A percentile compares a stretch with the other conserved stretches of the same genome.
These are phyloP conservation scores for Cyanocitta stelleri DNA, from an alignment of 2,113 vertebrate species.

Conservation along the genomic window DNA sequence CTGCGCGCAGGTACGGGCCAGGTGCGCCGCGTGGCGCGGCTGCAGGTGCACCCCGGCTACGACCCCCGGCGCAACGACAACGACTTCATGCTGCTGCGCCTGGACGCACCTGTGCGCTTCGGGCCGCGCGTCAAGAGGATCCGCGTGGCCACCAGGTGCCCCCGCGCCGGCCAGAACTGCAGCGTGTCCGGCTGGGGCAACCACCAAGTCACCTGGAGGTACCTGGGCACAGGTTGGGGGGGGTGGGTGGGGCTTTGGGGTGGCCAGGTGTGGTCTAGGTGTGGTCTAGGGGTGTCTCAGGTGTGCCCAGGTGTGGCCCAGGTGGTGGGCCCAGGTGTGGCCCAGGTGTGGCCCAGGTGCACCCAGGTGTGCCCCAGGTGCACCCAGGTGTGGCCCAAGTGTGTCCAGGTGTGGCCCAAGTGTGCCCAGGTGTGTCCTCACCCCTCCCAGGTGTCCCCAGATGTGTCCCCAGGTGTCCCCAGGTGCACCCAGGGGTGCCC, in stretches of 20 bases:
- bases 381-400: no score
- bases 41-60: background rate
- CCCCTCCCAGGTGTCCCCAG: background rate
- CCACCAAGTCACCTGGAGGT: background rate
- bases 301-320: background rate
- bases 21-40: background rate
- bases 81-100: background rate
- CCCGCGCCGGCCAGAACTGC: background rate
- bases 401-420: background rate
- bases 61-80: background rate
- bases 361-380: background rate
- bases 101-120: background rate
- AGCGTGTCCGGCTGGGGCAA: background rate
- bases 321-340: no score
- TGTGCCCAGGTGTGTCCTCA: no score
- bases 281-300: background rate
- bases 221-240: background rate
- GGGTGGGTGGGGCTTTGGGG: background rate
- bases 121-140: background rate
- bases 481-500: no score
- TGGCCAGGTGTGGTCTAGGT: background rate
- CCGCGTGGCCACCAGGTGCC: background rate
- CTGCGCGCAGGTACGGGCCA: background rate
- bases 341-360: background rate
- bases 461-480: background rate